Evolutionary conservation across 2,113 vertebrate species (phyloP), one percentile per base, ranked within the genome.

Genomic region (Amblyopsis rosae): DNA sequence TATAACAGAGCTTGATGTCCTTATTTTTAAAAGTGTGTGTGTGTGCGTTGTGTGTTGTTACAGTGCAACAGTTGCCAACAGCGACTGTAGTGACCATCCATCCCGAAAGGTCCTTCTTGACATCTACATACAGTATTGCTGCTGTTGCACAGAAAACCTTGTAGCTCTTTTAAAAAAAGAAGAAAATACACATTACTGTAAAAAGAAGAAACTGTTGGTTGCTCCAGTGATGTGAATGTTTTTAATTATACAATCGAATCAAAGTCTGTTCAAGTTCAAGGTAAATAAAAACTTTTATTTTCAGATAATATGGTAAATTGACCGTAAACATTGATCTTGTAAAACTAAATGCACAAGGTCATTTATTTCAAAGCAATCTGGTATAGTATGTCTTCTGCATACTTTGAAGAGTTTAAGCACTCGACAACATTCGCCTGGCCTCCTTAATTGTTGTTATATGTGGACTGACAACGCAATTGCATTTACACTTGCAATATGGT

Each of bases 61-160:
- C 61, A 53, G 59, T 57, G 35, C 45, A 32, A 45, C 16, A 12
- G 45, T 62, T 59, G 54, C 55, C 45, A 49, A 50, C 51, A 60
- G 19, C 41, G 3, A 1, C 35, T 35, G 64, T 61, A 51, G 62
- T 0, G 19, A 58, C 54, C 33, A 68, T 71, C 82, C 67, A 51
- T 69, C 75, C 57, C 26, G 59, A 61, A 75, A 16, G 12, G 51
- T 58, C 76, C 59, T 54, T 13, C 0, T 57, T 62, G 71, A 72
- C 70, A 32, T 76, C 69, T 61, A 61, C 69, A 64, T 64, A 82
- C 75, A 26, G 26, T 26, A 26, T 3, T 16, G 65, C 76, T 51
- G 1, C 47, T 11, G 16, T 55, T 19, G 2, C 76, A 65, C 35
- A 61, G 78, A 81, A 54, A 54, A 64, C 67, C 73, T 83, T 55